Base-by-base conservation (phyloP, 2,888 invertebrate genomes). In the Sinelater perroti region DNA sequence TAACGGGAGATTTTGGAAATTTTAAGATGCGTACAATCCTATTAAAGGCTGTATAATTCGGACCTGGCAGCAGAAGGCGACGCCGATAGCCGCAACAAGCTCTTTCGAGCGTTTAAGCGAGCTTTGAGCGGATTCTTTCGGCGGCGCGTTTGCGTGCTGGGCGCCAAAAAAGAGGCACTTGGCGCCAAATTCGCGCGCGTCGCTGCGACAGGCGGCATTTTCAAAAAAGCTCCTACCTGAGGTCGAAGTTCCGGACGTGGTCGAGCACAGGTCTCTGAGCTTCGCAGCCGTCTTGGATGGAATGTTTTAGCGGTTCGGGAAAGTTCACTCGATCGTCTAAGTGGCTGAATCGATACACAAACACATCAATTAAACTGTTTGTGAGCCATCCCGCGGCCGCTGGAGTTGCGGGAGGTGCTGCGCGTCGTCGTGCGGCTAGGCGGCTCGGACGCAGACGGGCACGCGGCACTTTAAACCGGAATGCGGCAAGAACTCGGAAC, bases 201-300 rank as follows among this genome's bases (percentile, higher is more conserved):
- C 8, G 44, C n/a, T 30, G 17, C 17, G 30, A 14, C 7, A 1
- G 8, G 4, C 6, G 7, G 10, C 3, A 36, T 8, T 36, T 40
- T 8, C 13, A 42, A 42, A 26, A 42, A 4, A 17, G n/a, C 4
- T 26, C 44, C n/a, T 62, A 65, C 63, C 63, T 58, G 65, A 65
- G 35, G 62, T 55, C 18, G 64, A 60, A 38, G 52, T 60, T 33
- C 44, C 51, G 17, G 56, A 59, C 13, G 55, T 51, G 21, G 47
- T 60, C 17, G 55, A 62, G 46, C 59, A 64, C 24, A 45, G 49
- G 45, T 64, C 62, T 52, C 56, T 53, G 50, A 58, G 61, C 45
- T 63, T 55, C 57, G 65, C 56, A 62, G 65, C 65, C 65, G 65
- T 65, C 59, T 62, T 65, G 63, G 36, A 61, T 30, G 55, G 35